Conservation (phyloP, 2,888 invertebrate genomes). For the Stenodema calcarata region DNA sequence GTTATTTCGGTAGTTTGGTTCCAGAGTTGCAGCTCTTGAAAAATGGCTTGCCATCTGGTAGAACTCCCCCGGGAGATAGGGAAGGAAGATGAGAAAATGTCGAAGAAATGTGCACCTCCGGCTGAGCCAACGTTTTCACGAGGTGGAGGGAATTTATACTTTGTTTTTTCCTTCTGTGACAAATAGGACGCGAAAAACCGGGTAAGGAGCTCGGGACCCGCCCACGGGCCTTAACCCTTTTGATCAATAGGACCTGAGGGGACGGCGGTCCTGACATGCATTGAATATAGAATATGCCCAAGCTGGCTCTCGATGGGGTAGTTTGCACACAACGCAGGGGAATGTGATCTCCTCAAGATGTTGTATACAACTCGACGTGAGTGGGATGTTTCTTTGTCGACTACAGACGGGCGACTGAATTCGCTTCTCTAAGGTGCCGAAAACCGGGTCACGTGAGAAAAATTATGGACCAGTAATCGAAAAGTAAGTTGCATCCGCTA, state of each 20-base stretch:
- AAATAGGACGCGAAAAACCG: neutral
- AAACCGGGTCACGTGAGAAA: too few species aligned
- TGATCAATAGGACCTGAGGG: conserved; percentile 16
- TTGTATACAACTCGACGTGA: neutral
- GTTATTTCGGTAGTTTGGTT: neutral
- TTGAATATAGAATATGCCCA: neutral
- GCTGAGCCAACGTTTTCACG: neutral
- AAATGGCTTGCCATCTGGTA: neutral
- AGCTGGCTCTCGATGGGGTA: neutral
- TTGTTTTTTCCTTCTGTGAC: neutral
- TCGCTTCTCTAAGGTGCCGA: too few species aligned
- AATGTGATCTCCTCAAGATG: neutral
- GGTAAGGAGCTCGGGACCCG: neutral
- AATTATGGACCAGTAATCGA: too few species aligned
- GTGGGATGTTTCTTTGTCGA: too few species aligned
- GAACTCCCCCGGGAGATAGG: neutral
- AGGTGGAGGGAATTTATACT: neutral
- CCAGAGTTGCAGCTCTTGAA: neutral
- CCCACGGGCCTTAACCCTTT: conserved; percentile 29
- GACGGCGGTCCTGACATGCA: neutral
- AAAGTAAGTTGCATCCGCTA: too few species aligned
- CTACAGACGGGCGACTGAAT: too few species aligned
- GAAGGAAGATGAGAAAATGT: neutral
- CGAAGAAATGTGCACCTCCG: neutral
- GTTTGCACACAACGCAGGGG: neutral